Evolutionary conservation across 2,797 vertebrate species (phyloP).

Genomic region (Hoplostethus atlanticus): DNA sequence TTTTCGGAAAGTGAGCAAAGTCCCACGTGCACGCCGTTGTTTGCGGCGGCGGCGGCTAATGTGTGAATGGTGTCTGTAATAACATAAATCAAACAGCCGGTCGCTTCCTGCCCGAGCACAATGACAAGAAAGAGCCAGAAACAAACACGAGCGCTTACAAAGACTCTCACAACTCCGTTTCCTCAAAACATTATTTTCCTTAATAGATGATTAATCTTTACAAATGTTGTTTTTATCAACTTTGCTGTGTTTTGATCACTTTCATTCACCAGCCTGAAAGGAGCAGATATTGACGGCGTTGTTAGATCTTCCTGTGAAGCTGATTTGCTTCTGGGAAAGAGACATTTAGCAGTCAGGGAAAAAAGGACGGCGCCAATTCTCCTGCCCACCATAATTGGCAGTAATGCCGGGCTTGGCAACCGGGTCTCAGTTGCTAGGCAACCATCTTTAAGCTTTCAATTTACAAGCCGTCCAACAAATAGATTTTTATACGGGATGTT

Average conservation of each 20-base stretch:
- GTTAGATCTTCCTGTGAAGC: slow-evolving; percentile 51
- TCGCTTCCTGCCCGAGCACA: too few species aligned
- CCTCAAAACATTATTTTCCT: neutral
- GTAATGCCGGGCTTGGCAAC: slow-evolving; percentile 73
- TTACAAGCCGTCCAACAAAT: slow-evolving; percentile 75
- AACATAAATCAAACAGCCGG: slow-evolving; percentile 23
- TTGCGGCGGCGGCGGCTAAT: too few species aligned
- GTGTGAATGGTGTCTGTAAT: slow-evolving; percentile 20
- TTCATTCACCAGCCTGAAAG: slow-evolving; percentile 24
- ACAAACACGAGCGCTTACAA: slow-evolving; percentile 17
- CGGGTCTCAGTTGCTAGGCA: slow-evolving; percentile 78
- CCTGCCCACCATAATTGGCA: slow-evolving; percentile 74
- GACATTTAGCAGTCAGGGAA: slow-evolving; percentile 53
- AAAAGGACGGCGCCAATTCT: slow-evolving; percentile 56
- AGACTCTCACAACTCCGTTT: slow-evolving; percentile 21
- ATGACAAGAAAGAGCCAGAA: neutral
- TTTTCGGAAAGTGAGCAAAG: slow-evolving; percentile 42
- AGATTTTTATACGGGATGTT: slow-evolving; percentile 72
- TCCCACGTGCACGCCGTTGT: neutral
- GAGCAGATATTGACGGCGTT: slow-evolving; percentile 3
- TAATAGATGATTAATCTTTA: slow-evolving; percentile 13
- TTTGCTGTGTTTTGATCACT: slow-evolving; percentile 44
- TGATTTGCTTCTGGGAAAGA: slow-evolving; percentile 62
- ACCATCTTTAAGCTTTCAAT: slow-evolving; percentile 79
- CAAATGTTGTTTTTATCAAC: slow-evolving; percentile 15